These are phyloP conservation scores for Cylas formicarius DNA, from an alignment of 1,140 invertebrate genomes.

Conservation along the genomic window DNA sequence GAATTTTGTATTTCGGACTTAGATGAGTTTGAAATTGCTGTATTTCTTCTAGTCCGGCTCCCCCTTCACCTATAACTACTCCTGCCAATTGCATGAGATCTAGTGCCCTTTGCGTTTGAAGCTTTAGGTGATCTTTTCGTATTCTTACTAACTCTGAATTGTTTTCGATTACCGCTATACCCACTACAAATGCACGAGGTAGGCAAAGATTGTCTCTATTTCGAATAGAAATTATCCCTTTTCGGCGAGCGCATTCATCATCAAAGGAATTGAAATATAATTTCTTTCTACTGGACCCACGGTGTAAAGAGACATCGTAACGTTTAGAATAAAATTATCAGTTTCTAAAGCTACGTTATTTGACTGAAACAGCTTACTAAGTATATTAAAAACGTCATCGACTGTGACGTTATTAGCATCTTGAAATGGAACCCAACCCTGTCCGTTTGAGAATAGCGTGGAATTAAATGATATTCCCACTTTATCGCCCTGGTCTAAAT, in stretches of 20 bases:
- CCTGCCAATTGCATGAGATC: not conserved
- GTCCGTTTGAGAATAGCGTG: too few species aligned
- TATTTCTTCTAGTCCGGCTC: slow-evolving; percentile 1
- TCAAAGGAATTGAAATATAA: slow-evolving; percentile 13
- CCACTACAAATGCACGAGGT: slow-evolving; percentile 12
- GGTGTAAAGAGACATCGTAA: too few species aligned
- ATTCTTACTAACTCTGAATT: slow-evolving; percentile 1
- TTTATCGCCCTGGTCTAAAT: too few species aligned
- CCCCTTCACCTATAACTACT: not conserved
- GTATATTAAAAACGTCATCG: too few species aligned
- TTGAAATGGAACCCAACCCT: too few species aligned
- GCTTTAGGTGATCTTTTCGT: not conserved
- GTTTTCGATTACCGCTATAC: slow-evolving; percentile 1
- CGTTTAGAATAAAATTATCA: too few species aligned
- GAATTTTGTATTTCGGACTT: slow-evolving; percentile 7
- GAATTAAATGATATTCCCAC: too few species aligned
- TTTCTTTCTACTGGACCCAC: too few species aligned
- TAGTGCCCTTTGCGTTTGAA: not conserved
- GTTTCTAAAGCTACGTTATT: too few species aligned
- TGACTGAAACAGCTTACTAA: too few species aligned
- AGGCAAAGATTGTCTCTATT: slow-evolving; percentile 16
- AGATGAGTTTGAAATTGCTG: slow-evolving; percentile 12
- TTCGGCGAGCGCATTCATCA: slow-evolving; percentile 7
- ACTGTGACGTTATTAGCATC: too few species aligned
- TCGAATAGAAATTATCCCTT: slow-evolving; percentile 10